Evolutionary conservation across 2,888 invertebrate species (phyloP), one percentile per base, ranked within the genome.

Genomic region (Drosophila acutilabella): DNA sequence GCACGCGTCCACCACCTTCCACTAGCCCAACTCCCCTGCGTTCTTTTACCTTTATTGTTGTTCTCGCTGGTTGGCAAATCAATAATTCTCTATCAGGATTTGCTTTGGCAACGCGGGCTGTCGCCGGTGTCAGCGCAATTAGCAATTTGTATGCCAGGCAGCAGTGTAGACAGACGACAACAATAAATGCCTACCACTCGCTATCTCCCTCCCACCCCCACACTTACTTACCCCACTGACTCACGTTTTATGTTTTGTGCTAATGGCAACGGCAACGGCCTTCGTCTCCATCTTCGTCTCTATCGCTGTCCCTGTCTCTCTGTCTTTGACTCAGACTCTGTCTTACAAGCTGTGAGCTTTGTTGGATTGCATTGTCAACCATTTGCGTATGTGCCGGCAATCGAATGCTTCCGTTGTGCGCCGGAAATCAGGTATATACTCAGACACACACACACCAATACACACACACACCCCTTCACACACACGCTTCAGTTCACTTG

Each of bases 381-480:
- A 53, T 72, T 76, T 73, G 70, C 67, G 60, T 67, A 70, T 75
- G 60, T 50, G 7, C 53, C 45, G 67, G 60, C 79, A 81, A 81
- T 78, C 83, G 86, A 80, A 80, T 78, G 82, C 80, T 87, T 82
- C 80, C 85, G 81, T 69, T 76, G 69, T 56, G 56, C 67, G 71
- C 85, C 87, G 81, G 87, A 84, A 84, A 87, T 87, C 86, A 83
- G 83, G 84, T 87, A 84, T 53, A 80, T 56, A 69, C 40, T 33
- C 41, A 18, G 23, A 58, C 59, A 51, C 47, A 64, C 26, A 26
- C 14, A 50, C 13, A 47, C 20, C 26, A 16, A 10, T 20, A 41
- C 38, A n/a, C 33, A 64, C 33, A 52, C 44, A 58, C 26, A 23
- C 7, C 42, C 10, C 40, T 26, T 38, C n/a, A 16, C 20, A 11